These are phyloP conservation scores for Tautogolabrus adspersus DNA, from an alignment of 2,113 vertebrate species.

Conservation along the genomic window DNA sequence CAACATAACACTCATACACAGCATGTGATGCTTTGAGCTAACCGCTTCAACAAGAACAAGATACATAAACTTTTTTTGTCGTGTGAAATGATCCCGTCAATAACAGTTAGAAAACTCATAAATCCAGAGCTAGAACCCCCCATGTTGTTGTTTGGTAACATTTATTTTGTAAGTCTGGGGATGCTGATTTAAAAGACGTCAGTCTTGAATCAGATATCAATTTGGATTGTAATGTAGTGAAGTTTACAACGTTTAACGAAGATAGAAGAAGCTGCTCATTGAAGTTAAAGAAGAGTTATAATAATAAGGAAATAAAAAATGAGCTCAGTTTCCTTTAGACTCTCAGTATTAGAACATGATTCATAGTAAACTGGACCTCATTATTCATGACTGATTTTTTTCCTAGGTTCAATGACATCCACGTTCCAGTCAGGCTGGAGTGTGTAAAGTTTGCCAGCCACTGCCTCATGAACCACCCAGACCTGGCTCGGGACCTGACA, in stretches of 20 bases:
- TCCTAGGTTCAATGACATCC: conserved; percentile 98
- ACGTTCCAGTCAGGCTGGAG: conserved; percentile 98
- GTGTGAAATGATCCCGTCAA: too few species aligned
- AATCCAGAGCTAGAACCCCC: too few species aligned
- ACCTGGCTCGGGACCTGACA: conserved; percentile 97
- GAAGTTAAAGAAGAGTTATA: too few species aligned
- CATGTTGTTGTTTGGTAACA: background rate
- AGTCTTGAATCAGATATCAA: too few species aligned
- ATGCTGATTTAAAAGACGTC: too few species aligned
- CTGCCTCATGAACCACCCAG: conserved; percentile 99
- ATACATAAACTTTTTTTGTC: too few species aligned
- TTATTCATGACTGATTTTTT: conserved; percentile 10
- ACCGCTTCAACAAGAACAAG: background rate
- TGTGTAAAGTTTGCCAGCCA: conserved; percentile 99
- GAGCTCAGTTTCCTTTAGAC: too few species aligned
- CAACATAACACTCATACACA: background rate
- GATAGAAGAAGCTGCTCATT: too few species aligned
- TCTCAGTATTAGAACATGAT: background rate
- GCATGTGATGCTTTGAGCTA: background rate
- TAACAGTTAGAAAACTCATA: background rate
- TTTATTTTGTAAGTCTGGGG: too few species aligned
- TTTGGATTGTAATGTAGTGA: too few species aligned
- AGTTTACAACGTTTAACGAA: too few species aligned
- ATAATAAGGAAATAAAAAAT: too few species aligned
- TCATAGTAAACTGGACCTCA: background rate